Percentiles rank a stretch among this genome's conserved stretches.
These are phyloP conservation scores for Arizona elegans DNA, from an alignment of 2,113 vertebrate genomes.

Conservation along the genomic window DNA sequence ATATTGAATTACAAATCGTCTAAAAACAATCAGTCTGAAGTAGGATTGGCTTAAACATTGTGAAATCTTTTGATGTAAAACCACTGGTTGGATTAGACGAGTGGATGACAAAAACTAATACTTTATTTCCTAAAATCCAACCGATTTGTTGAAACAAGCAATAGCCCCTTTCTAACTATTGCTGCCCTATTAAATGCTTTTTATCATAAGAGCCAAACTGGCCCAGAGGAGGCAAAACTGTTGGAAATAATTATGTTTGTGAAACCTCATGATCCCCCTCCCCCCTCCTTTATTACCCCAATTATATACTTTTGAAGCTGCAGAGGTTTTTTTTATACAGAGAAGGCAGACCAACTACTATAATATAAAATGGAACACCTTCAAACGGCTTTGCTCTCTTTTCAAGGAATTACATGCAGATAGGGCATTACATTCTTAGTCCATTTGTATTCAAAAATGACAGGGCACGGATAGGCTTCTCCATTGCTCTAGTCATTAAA, in stretches of 20 bases:
- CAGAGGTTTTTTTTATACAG: neutral
- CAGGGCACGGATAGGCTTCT: conserved; percentile 26
- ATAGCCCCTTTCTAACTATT: neutral
- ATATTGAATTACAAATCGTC: neutral
- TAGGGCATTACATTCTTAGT: neutral
- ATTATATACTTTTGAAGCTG: neutral
- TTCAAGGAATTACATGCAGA: neutral
- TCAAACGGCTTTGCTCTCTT: neutral
- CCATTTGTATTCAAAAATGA: neutral
- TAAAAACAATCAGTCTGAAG: neutral
- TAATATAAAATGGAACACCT: neutral
- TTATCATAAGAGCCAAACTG: neutral
- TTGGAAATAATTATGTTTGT: neutral
- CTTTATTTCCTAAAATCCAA: neutral
- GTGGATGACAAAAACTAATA: neutral
- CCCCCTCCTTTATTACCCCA: neutral
- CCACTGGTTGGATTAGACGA: neutral
- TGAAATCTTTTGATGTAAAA: neutral
- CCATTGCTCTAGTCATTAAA: conserved; percentile 22
- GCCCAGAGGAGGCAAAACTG: neutral
- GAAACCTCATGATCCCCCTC: neutral
- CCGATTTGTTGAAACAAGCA: neutral
- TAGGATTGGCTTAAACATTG: neutral
- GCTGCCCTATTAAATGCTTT: neutral
- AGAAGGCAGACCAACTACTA: neutral